Evolutionary conservation across 2,888 invertebrate species (phyloP).

Genomic region (Chalcis sispes): DNA sequence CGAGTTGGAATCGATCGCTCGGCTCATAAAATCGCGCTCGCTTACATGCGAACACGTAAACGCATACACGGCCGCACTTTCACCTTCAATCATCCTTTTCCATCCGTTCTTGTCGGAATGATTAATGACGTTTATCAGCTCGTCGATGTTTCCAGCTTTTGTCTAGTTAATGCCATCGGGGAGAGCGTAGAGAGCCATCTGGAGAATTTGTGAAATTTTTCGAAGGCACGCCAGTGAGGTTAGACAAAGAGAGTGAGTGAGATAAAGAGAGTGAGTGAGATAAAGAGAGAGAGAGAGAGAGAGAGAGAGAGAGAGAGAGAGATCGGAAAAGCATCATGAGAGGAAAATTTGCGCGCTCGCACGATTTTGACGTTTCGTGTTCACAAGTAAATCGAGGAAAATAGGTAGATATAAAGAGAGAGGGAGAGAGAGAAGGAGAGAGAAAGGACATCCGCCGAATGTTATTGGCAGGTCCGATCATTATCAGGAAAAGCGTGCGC

Average conservation of each 20-base stretch:
- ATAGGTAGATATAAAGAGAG: background rate
- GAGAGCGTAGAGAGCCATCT: too few relatives aligned
- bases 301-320: background rate
- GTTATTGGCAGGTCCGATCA: conserved; percentile 55
- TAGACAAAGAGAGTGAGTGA: background rate
- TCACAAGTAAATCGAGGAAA: too few relatives aligned
- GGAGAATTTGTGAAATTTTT: too few relatives aligned
- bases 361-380: background rate
- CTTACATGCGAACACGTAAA: background rate
- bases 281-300: background rate
- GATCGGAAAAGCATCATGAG: too few relatives aligned
- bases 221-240: too few relatives aligned
- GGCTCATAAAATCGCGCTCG: conserved; percentile 41
- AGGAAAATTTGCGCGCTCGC: background rate
- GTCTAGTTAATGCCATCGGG: conserved; percentile 30
- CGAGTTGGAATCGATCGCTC: conserved; percentile 23
- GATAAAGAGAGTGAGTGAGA: background rate
- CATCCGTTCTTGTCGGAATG: background rate
- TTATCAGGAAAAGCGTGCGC: conserved; percentile 52
- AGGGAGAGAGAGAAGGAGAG: background rate
- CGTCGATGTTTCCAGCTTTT: conserved; percentile 23
- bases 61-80: conserved; percentile 30
- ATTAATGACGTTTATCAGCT: conserved; percentile 52
- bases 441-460: conserved; percentile 38
- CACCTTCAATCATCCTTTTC: too few relatives aligned